Conservation (phyloP, 2,888 invertebrate genomes). For the Emmelina monodactyla region DNA sequence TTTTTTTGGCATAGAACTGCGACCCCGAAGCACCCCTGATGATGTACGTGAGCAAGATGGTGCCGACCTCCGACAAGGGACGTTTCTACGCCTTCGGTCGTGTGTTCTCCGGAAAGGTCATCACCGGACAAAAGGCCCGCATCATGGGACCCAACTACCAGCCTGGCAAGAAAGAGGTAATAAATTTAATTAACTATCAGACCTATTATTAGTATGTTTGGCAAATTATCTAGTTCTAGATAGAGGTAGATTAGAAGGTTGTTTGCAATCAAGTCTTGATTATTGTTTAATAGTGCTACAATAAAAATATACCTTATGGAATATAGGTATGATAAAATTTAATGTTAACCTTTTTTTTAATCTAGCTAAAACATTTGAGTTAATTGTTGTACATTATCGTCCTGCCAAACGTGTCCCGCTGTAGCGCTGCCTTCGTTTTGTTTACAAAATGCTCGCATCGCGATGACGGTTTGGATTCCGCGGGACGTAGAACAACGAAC, state of each 20-base stretch:
- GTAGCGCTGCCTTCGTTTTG: neutral
- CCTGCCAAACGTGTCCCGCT: neutral
- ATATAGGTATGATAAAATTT: too few species aligned
- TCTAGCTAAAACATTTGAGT: too few species aligned
- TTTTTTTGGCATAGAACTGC: constrained; percentile 71
- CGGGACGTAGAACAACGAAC: neutral
- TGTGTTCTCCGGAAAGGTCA: constrained; percentile 96
- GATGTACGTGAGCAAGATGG: constrained; percentile 99
- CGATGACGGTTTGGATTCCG: neutral
- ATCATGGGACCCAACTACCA: constrained; percentile 99
- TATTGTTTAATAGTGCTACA: too few species aligned
- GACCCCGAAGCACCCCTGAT: constrained; percentile 97
- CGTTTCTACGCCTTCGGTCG: constrained; percentile 99
- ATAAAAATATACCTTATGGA: too few species aligned
- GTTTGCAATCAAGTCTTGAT: too few species aligned
- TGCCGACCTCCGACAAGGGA: constrained; percentile 99
- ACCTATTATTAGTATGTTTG: too few species aligned
- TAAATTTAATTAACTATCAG: too few species aligned
- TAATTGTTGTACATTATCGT: neutral
- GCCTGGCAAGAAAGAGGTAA: constrained; percentile 94
- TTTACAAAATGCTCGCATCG: too few species aligned
- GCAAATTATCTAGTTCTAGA: too few species aligned
- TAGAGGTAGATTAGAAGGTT: too few species aligned
- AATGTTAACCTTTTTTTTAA: too few species aligned
- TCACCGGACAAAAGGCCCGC: constrained; percentile 92